These are phyloP conservation scores for Lasioglossum morio DNA, from an alignment of 2,888 invertebrate species.

Conservation along the genomic window DNA sequence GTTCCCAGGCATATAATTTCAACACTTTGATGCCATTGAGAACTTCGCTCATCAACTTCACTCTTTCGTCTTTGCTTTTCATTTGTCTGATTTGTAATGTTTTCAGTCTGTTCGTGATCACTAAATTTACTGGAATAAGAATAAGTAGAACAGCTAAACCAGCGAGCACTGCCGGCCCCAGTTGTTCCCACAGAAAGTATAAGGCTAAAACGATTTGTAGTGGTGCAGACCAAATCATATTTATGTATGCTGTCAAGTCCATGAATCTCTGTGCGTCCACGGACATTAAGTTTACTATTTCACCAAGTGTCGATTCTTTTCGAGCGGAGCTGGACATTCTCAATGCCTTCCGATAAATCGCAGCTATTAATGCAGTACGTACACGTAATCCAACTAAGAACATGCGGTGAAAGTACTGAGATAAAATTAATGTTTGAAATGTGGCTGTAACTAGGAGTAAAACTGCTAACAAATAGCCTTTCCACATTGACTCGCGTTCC, in stretches of 20 bases:
- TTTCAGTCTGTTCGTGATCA: conserved; percentile 93
- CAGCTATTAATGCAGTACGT: conserved; percentile 94
- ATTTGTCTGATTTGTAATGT: conserved; percentile 94
- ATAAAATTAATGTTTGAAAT: conserved; percentile 92
- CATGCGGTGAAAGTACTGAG: conserved; percentile 97
- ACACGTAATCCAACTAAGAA: conserved; percentile 96
- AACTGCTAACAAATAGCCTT: conserved; percentile 93
- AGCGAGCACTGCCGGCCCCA: conserved; percentile 95
- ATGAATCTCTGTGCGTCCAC: conserved; percentile 96
- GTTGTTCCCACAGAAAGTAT: conserved; percentile 93
- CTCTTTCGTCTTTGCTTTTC: conserved; percentile 97
- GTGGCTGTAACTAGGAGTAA: conserved; percentile 91
- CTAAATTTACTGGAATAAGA: conserved; percentile 95
- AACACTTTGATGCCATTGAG: conserved; percentile 96
- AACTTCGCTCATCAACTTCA: conserved; percentile 97
- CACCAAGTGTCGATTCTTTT: conserved; percentile 94
- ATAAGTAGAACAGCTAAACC: conserved; percentile 97
- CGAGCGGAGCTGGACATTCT: conserved; percentile 92
- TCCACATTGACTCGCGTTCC: conserved; percentile 90
- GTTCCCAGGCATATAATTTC: conserved; percentile 98
- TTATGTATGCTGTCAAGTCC: conserved; percentile 93
- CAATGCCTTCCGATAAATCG: conserved; percentile 95
- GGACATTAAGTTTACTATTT: conserved; percentile 96
- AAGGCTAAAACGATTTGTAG: conserved; percentile 94
- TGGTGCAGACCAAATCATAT: conserved; percentile 96